Evolutionary conservation across 1,140 invertebrate genomes (phyloP).

Genomic region (Trialeurodes vaporariorum): DNA sequence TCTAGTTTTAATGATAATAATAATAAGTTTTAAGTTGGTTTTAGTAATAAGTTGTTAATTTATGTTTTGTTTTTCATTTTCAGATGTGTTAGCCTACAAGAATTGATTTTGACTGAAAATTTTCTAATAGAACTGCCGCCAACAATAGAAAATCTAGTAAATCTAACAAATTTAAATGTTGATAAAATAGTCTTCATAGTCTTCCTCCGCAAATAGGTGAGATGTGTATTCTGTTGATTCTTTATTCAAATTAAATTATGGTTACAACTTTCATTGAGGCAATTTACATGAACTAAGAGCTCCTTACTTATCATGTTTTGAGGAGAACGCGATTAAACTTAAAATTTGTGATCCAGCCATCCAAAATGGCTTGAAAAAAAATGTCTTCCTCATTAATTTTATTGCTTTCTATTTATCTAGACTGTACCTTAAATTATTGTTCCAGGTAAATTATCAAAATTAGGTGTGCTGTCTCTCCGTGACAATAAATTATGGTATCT

Average conservation of each 20-base stretch:
- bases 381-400: no score
- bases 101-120: slow-evolving; percentile 96
- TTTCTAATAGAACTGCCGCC: slow-evolving; percentile 82
- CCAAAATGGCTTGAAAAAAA: no score
- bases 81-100: slow-evolving; percentile 86
- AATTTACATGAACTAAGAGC: no score
- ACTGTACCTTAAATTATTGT: slow-evolving; percentile 1
- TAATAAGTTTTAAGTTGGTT: no score
- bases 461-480: slow-evolving; percentile 89
- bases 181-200: slow-evolving; percentile 82
- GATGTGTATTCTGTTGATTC: no score
- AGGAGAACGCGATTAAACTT: no score
- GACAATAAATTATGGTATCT: slow-evolving; percentile 88
- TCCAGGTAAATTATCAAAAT: slow-evolving; percentile 57
- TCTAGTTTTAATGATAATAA: no score
- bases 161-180: slow-evolving; percentile 92
- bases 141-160: slow-evolving; percentile 82
- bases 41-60: no score
- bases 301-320: no score
- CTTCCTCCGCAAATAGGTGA: slow-evolving; percentile 80
- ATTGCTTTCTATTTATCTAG: not conserved
- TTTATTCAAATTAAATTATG: no score
- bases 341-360: no score
- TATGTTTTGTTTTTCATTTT: slow-evolving; percentile 36
- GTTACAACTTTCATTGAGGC: no score